Evolutionary conservation across 2,113 vertebrate species (phyloP).

Genomic region (Mystacornis crossleyi): DNA sequence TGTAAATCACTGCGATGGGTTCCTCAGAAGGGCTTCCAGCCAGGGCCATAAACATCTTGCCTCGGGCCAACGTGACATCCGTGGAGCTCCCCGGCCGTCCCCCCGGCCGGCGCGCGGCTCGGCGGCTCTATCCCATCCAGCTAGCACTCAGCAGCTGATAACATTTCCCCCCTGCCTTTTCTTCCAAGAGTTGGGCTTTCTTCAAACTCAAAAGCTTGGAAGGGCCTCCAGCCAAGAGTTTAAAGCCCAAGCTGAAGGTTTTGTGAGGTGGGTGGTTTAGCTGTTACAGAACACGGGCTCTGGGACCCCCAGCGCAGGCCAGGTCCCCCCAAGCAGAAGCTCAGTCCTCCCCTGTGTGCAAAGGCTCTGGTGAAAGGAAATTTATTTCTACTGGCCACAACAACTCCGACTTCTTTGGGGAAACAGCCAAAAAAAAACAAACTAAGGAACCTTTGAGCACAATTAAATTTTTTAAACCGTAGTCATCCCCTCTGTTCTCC

Average conservation of each 20-base stretch:
- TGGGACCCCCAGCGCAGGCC: not conserved
- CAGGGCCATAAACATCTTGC: conserved; percentile 6
- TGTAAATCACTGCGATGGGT: not conserved
- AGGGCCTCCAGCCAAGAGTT: conserved; percentile 25
- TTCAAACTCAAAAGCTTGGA: not conserved
- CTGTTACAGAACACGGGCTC: not conserved
- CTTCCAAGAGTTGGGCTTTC: not conserved
- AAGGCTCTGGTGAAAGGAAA: not conserved
- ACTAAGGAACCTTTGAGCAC: not conserved
- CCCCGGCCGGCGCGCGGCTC: not conserved
- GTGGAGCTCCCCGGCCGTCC: not conserved
- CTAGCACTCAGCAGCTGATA: conserved; percentile 33
- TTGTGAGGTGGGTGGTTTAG: not conserved
- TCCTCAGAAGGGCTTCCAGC: conserved; percentile 49
- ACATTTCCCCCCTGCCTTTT: not conserved
- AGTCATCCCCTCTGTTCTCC: not conserved
- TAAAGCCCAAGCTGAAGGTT: not conserved
- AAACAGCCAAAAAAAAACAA: not conserved
- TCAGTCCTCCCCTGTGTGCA: not conserved
- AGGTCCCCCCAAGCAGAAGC: not conserved
- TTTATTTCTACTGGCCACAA: not conserved
- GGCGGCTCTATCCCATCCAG: not conserved
- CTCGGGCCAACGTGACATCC: conserved; percentile 14
- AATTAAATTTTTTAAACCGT: not conserved
- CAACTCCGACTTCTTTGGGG: not conserved